A percentile compares a stretch with the other conserved stretches of the same genome.
phyloP scores from a whole-genome alignment of 2,797 vertebrate genomes.

The Phylloscopus collybita region DNA sequence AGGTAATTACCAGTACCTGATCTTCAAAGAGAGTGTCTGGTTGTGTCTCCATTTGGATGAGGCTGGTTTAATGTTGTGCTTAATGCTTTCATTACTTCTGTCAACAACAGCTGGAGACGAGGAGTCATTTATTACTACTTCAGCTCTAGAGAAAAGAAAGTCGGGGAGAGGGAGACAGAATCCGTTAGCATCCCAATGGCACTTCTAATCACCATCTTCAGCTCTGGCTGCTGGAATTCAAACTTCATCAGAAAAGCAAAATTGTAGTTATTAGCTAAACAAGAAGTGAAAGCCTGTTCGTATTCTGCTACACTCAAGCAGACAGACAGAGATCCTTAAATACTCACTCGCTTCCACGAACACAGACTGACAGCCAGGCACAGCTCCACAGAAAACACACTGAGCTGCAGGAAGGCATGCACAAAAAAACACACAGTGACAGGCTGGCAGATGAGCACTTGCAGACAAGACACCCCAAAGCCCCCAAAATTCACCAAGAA shows the following conservation, averaged over 20 bases:
- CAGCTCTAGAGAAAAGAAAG: conserved; percentile 69
- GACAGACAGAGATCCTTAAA: conserved; percentile 37
- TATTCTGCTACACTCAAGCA: conserved; percentile 25
- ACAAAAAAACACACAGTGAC: background rate
- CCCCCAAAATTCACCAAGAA: background rate
- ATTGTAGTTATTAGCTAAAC: conserved; percentile 71
- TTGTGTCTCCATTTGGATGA: conserved; percentile 81
- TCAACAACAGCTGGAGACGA: conserved; percentile 77
- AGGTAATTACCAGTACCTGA: conserved; percentile 79
- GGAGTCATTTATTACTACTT: conserved; percentile 80
- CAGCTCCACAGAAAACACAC: background rate
- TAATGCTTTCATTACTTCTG: conserved; percentile 80
- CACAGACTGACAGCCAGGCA: conserved; percentile 2
- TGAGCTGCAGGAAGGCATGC: background rate
- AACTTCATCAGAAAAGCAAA: conserved; percentile 68
- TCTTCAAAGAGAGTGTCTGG: conserved; percentile 83
- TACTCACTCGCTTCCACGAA: background rate
- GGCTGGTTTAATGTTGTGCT: conserved; percentile 76
- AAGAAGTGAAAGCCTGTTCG: conserved; percentile 61
- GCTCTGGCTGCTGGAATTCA: conserved; percentile 56
- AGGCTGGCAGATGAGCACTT: background rate
- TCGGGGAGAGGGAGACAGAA: conserved; percentile 29
- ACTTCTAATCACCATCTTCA: conserved; percentile 61
- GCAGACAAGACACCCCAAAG: background rate
- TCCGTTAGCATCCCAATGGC: conserved; percentile 64